Conservation (phyloP, 2,888 invertebrate species). For the Cheilosia urbana region DNA sequence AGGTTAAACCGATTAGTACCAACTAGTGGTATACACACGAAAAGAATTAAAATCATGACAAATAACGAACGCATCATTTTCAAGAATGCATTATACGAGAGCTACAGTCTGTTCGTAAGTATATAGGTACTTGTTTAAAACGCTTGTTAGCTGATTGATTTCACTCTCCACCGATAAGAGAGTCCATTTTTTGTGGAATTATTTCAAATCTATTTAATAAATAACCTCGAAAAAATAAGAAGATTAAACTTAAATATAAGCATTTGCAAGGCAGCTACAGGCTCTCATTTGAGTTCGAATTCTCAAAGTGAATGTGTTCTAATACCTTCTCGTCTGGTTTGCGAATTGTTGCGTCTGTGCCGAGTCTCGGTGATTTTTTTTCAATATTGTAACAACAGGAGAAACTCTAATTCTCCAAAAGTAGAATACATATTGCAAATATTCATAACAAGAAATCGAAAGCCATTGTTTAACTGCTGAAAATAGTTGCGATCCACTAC, state of each 20-base stretch:
- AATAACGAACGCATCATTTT: no score
- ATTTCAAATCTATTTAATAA: slow-evolving; percentile 29
- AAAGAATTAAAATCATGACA: no score
- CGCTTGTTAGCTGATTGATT: slow-evolving; percentile 13
- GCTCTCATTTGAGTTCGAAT: slow-evolving; percentile 40
- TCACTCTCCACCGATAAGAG: slow-evolving; percentile 44
- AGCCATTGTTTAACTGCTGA: neutral
- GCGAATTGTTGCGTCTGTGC: neutral
- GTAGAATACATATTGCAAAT: neutral
- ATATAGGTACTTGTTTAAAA: neutral
- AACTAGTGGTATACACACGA: no score
- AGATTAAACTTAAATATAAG: slow-evolving; percentile 51
- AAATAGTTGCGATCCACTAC: neutral
- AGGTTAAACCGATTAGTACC: no score
- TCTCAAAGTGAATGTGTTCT: slow-evolving; percentile 18
- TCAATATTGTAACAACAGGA: neutral
- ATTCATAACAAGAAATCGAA: neutral
- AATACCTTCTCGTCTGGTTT: neutral
- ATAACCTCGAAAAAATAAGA: slow-evolving; percentile 26
- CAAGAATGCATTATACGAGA: neutral
- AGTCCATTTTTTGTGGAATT: slow-evolving; percentile 14
- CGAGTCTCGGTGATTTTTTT: slow-evolving; percentile 2
- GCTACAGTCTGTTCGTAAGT: neutral
- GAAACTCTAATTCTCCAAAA: neutral
- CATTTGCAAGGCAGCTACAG: neutral